These are phyloP conservation scores for Anoplius nigerrimus DNA, from an alignment of 2,888 invertebrate genomes.

Conservation along the genomic window DNA sequence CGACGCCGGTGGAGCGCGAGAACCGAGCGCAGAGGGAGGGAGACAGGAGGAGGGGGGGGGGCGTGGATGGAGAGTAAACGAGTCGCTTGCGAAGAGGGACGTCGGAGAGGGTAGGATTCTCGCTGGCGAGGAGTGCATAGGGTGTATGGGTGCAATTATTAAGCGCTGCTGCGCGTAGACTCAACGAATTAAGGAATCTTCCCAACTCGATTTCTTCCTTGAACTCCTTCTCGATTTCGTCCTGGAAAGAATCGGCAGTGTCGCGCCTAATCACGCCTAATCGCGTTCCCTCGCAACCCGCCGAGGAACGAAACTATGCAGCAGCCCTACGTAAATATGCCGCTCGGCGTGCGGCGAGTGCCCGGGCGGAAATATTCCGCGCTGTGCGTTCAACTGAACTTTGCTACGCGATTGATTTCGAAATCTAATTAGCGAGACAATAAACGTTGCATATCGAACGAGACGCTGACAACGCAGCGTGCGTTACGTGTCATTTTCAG, in stretches of 20 bases:
- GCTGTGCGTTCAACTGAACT: no score
- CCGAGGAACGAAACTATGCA: background rate
- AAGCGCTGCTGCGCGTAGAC: conserved; percentile 46
- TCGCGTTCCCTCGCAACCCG: background rate
- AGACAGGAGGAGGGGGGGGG: conserved; percentile 12
- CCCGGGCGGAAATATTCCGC: no score
- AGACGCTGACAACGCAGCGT: no score
- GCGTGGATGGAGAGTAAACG: background rate
- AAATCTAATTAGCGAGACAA: no score
- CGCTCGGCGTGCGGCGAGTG: no score
- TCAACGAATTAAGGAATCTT: conserved; percentile 53
- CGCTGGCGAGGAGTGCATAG: background rate
- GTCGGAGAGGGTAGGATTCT: background rate
- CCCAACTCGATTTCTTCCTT: conserved; percentile 33
- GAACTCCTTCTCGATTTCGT: no score
- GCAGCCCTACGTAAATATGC: no score
- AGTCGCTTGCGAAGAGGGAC: background rate
- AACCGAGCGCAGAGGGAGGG: conserved; percentile 17
- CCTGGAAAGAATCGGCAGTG: background rate
- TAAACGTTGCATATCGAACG: no score
- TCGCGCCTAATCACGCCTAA: background rate
- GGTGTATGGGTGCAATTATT: conserved; percentile 48
- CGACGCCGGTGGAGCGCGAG: conserved; percentile 29
- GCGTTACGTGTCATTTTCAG: no score
- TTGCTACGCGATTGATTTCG: no score